Conservation (phyloP, 2,797 vertebrate genomes). For the Xiphorhynchus erythropygius region DNA sequence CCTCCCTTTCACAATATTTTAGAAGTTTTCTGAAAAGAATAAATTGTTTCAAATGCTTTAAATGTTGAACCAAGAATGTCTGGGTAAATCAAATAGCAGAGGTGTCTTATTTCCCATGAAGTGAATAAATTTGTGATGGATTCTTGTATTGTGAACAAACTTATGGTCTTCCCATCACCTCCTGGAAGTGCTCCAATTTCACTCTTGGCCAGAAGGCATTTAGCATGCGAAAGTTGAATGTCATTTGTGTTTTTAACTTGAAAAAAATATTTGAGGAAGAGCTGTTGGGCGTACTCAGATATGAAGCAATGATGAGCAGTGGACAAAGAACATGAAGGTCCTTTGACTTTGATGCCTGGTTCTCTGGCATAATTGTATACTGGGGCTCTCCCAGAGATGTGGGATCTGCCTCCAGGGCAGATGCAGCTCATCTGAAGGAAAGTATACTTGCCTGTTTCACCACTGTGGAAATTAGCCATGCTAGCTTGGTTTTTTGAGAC, state of each 20-base stretch:
- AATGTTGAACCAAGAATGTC: neutral
- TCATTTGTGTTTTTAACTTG: neutral
- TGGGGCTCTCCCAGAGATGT: neutral
- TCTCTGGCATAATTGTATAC: neutral
- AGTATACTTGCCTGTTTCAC: neutral
- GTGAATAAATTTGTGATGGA: neutral
- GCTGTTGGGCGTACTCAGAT: neutral
- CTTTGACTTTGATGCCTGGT: neutral
- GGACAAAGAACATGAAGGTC: neutral
- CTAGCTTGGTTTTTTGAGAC: neutral
- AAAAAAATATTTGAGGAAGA: neutral
- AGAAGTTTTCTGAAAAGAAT: neutral
- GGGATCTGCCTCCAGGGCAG: neutral
- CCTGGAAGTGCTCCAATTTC: neutral
- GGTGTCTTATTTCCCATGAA: neutral
- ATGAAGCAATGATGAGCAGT: neutral
- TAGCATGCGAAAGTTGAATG: neutral
- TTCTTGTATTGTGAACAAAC: neutral
- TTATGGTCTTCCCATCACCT: neutral
- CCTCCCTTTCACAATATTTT: neutral
- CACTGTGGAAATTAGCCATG: neutral
- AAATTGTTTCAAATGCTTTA: neutral
- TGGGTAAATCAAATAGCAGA: neutral
- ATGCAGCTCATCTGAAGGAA: neutral
- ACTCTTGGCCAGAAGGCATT: neutral